A percentile compares a stretch with the other conserved stretches of the same genome.
These are phyloP conservation scores for Dascillus cervinus DNA, from an alignment of 2,888 invertebrate species.

Conservation along the genomic window DNA sequence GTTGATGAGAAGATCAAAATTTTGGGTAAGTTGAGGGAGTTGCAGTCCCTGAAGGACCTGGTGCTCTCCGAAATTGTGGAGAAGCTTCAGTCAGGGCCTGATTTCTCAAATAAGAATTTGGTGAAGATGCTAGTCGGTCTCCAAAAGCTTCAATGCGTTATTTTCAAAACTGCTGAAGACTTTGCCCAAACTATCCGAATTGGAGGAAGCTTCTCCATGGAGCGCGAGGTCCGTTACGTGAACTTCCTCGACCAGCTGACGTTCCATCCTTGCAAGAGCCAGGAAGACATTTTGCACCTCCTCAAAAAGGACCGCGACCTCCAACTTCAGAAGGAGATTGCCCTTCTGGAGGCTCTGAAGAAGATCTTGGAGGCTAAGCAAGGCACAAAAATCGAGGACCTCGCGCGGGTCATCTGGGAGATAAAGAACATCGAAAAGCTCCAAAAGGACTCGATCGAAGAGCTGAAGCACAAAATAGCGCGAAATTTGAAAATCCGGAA, in stretches of 20 bases:
- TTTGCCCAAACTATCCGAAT: too few relatives aligned
- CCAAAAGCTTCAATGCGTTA: conserved; percentile 24
- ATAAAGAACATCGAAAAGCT: conserved; percentile 36
- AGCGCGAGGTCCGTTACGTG: too few relatives aligned
- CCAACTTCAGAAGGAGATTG: conserved; percentile 3
- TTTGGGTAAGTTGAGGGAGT: too few relatives aligned
- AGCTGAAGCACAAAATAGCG: conserved; percentile 29
- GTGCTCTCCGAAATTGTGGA: not conserved
- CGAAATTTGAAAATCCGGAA: conserved; percentile 32
- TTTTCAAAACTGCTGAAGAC: too few relatives aligned
- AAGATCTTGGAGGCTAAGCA: conserved; percentile 34
- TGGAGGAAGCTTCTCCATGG: too few relatives aligned
- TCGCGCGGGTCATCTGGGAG: conserved; percentile 39
- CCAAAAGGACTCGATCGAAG: conserved; percentile 38
- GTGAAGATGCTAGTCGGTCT: conserved; percentile 31
- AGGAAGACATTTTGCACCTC: too few relatives aligned
- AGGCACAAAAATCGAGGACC: conserved; percentile 27
- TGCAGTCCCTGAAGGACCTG: too few relatives aligned
- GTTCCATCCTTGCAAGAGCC: not conserved
- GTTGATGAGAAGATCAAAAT: too few relatives aligned
- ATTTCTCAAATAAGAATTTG: conserved; percentile 19
- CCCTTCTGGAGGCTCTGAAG: conserved; percentile 4
- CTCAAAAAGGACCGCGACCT: too few relatives aligned
- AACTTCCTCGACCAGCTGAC: not conserved
- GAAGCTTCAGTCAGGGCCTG: not conserved